Evolutionary conservation across 2,888 invertebrate genomes (phyloP).

Genomic region (Ectemnius lituratus): DNA sequence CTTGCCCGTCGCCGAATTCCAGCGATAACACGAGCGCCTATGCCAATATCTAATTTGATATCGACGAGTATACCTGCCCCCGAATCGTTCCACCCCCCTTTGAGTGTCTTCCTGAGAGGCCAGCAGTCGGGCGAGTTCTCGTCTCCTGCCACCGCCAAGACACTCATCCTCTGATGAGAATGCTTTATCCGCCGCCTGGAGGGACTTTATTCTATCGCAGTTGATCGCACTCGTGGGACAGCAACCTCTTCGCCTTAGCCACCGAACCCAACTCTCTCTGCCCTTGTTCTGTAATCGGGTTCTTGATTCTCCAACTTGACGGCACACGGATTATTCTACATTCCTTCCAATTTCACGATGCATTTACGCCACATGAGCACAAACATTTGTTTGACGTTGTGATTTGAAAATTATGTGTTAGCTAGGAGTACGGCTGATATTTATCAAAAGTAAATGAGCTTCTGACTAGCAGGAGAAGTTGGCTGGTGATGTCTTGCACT

Average conservation of each 20-base stretch:
- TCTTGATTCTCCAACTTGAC: neutral
- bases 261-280: neutral
- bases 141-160: constrained; percentile 42
- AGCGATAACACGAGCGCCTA: constrained; percentile 65
- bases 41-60: constrained; percentile 70
- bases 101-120: neutral
- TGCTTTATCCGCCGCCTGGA: constrained; percentile 37
- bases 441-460: no score
- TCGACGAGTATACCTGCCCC: constrained; percentile 15
- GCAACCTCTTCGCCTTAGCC: neutral
- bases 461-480: no score
- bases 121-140: constrained; percentile 11
- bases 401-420: no score
- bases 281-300: neutral
- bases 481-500: constrained; percentile 26
- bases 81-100: neutral
- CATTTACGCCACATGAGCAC: no score
- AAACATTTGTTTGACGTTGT: no score
- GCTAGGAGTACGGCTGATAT: no score
- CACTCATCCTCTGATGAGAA: constrained; percentile 64
- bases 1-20: constrained; percentile 62
- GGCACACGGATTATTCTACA: no score
- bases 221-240: constrained; percentile 11
- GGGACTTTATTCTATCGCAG: constrained; percentile 25
- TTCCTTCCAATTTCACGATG: no score